phyloP scores from a whole-genome alignment of 2,888 invertebrate genomes.

The Seira ritae region DNA sequence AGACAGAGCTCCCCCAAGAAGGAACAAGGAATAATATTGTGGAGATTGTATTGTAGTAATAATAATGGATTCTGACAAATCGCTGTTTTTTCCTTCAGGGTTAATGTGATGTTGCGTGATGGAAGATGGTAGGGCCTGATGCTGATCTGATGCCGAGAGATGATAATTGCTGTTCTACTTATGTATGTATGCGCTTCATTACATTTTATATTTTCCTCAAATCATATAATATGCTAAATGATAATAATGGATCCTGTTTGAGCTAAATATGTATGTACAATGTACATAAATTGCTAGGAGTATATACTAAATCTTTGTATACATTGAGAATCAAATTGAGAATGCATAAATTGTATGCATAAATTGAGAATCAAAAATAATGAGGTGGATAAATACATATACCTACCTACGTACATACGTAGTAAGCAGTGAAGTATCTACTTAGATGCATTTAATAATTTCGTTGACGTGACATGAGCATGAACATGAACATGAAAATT shows the following conservation, averaged over 20 bases:
- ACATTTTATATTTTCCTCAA: no score
- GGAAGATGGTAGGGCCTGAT: neutral
- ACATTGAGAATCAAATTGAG: neutral
- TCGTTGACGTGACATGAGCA: neutral
- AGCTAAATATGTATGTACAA: neutral
- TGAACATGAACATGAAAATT: no score
- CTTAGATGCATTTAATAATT: slow-evolving; percentile 39
- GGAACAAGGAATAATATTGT: no score
- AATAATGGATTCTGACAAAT: slow-evolving; percentile 58
- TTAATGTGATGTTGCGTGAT: neutral
- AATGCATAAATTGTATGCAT: neutral
- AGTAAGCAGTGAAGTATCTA: no score
- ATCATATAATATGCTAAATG: neutral
- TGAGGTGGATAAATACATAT: no score
- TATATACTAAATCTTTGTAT: neutral
- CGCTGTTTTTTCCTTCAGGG: slow-evolving; percentile 40
- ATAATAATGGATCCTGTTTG: neutral
- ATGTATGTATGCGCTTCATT: no score
- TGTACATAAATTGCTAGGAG: neutral
- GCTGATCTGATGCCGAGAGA: no score
- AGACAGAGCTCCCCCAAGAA: neutral
- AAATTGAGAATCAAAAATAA: slow-evolving; percentile 6
- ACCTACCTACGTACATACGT: no score
- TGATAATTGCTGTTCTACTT: no score
- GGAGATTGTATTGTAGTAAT: slow-evolving; percentile 20